These are phyloP conservation scores for Cricetomys ansorgei DNA, from an alignment of 2,113 vertebrate genomes.

Conservation along the genomic window DNA sequence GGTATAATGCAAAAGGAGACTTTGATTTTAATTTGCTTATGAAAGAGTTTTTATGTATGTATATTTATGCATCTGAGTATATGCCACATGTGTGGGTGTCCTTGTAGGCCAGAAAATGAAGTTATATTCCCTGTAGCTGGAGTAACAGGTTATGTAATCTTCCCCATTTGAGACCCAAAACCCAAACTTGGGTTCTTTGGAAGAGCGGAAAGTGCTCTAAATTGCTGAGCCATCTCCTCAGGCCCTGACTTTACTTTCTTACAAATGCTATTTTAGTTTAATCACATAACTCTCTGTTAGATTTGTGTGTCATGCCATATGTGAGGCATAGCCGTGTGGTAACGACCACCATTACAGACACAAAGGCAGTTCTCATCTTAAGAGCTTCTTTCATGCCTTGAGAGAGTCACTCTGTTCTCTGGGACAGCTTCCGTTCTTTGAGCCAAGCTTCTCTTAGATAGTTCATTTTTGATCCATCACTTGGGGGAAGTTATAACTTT, in stretches of 20 bases:
- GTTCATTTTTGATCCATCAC: neutral
- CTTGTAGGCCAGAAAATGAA: neutral
- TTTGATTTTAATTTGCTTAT: neutral
- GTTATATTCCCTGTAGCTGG: neutral
- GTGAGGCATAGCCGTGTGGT: neutral
- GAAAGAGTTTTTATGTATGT: neutral
- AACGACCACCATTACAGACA: neutral
- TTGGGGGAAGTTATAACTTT: neutral
- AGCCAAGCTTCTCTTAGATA: neutral
- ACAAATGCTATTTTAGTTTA: neutral
- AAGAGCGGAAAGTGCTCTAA: neutral
- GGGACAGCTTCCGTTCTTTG: neutral
- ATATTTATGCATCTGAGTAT: neutral
- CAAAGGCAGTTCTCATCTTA: neutral
- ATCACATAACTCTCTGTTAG: neutral
- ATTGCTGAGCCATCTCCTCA: neutral
- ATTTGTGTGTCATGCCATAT: neutral
- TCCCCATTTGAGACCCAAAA: neutral
- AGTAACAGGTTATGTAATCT: neutral
- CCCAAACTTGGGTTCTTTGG: neutral
- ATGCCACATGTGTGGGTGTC: neutral
- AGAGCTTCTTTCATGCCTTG: neutral
- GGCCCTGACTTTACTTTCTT: neutral
- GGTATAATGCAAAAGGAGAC: neutral
- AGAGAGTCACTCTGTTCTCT: neutral